Base-by-base conservation (phyloP, 30 jellyfish, hydroid and myxozoan species). In the Clytia hemisphaerica region DNA sequence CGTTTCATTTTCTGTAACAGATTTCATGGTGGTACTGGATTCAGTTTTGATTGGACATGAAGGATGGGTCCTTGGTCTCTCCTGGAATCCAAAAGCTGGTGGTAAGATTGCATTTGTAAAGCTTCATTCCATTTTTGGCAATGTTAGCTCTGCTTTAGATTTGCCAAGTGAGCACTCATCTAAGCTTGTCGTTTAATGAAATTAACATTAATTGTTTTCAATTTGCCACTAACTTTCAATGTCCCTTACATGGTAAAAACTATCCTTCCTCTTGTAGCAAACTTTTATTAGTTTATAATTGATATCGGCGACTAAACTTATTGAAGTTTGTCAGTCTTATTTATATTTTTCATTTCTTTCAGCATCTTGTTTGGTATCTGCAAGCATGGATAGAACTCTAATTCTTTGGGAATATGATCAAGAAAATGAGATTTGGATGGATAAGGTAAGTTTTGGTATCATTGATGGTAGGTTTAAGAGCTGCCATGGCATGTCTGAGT, bases 301-400 rank as follows among this genome's bases (percentile, higher is more conserved):
- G n/a, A n/a, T n/a, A n/a, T n/a, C n/a, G n/a, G n/a, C n/a, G n/a
- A n/a, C n/a, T n/a, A n/a, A n/a, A n/a, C n/a, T n/a, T n/a, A n/a
- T n/a, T n/a, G n/a, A n/a, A n/a, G n/a, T n/a, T n/a, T n/a, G n/a
- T n/a, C n/a, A n/a, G n/a, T n/a, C n/a, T n/a, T n/a, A n/a, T n/a
- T n/a, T n/a, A n/a, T n/a, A n/a, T n/a, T 24, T 35, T 21, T 38
- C 21, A 4, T 2, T 27, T 35, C 28, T 62, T 37, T 62, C 2
- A 32, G 50, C 82, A 33, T 65, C 80, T 33, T 19, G 37, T 18
- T 32, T 76, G 78, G 55, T 87, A n/a, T 87, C 97, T 6, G 94
- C 97, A 15, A 87, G 97, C 46, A 87, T 87, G 97, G 97, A 87
- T 58, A 87, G 79, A 62, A 72, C 94, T 19, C 54, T 79, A 78